Conservation (phyloP, 2,113 vertebrate species). For the Fregetta grallaria region DNA sequence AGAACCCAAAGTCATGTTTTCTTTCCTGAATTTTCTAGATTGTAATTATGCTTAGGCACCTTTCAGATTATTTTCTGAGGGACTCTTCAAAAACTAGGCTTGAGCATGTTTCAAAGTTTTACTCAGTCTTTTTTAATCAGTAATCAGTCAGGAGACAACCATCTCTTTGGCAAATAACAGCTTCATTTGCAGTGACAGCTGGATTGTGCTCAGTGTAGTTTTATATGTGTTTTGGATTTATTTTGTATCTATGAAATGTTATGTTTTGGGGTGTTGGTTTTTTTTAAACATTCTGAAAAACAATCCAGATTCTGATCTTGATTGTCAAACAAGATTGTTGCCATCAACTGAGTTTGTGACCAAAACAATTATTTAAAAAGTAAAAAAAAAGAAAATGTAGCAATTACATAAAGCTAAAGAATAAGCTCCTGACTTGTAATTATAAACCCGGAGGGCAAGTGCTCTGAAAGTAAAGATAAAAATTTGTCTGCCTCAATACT, state of each 20-base stretch:
- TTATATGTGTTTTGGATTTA: background rate
- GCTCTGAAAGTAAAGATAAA: background rate
- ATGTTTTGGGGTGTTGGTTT: background rate
- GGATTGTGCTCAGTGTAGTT: background rate
- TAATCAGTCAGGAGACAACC: background rate
- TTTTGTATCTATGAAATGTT: background rate
- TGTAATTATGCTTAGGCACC: background rate
- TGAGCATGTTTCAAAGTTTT: background rate
- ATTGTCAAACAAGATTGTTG: background rate
- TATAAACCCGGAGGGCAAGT: background rate
- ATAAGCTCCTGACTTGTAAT: slow-evolving; percentile 1
- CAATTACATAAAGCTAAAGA: background rate
- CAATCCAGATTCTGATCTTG: background rate
- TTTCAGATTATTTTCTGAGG: background rate
- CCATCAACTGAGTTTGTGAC: background rate
- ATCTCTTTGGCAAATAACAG: background rate
- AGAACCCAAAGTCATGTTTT: background rate
- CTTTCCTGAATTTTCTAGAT: background rate
- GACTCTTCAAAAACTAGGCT: background rate
- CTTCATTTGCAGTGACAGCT: slow-evolving; percentile 7
- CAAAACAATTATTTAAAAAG: background rate
- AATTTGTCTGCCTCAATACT: background rate
- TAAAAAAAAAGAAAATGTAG: background rate
- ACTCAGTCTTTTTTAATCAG: background rate
- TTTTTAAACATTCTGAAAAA: background rate